phyloP scores from a whole-genome alignment of 2,797 vertebrate genomes.

The Caiman crocodilus region DNA sequence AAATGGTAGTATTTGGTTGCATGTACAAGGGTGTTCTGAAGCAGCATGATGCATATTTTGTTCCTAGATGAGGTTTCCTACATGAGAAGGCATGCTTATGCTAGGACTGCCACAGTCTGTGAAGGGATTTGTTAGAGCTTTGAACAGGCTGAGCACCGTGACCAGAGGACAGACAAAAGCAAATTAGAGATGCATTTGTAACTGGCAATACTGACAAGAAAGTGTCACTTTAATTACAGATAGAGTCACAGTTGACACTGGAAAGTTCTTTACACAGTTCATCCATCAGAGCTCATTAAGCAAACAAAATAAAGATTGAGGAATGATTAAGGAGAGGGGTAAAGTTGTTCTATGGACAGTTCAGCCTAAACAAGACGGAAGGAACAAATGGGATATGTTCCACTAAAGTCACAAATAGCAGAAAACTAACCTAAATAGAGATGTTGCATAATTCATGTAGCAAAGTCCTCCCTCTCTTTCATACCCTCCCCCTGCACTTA shows the following conservation, averaged over 20 bases:
- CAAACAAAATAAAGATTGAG: conserved; percentile 35
- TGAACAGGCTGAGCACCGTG: not conserved
- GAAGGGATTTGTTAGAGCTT: not conserved
- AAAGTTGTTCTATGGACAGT: conserved; percentile 22
- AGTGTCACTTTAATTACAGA: conserved; percentile 44
- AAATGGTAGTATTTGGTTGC: not conserved
- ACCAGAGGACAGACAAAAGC: not conserved
- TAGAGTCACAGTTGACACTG: conserved; percentile 13
- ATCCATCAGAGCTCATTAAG: conserved; percentile 35
- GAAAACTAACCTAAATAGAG: not conserved
- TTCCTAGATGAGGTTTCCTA: not conserved
- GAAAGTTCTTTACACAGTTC: conserved; percentile 49
- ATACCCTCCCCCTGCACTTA: not conserved
- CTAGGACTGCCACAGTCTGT: not conserved
- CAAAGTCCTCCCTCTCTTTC: not conserved
- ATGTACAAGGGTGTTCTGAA: not conserved
- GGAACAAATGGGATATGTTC: conserved; percentile 26
- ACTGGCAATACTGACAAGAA: conserved; percentile 39
- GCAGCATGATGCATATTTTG: not conserved
- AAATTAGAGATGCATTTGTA: conserved; percentile 28
- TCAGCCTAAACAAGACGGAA: conserved; percentile 44
- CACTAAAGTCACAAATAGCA: conserved; percentile 8
- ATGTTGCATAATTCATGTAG: not conserved
- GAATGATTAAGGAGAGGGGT: not conserved
- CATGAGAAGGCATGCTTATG: not conserved